Evolutionary conservation across 2,797 vertebrate genomes (phyloP), one percentile per base, ranked within the genome.

Genomic region (Lepidocolaptes lacrymiger): DNA sequence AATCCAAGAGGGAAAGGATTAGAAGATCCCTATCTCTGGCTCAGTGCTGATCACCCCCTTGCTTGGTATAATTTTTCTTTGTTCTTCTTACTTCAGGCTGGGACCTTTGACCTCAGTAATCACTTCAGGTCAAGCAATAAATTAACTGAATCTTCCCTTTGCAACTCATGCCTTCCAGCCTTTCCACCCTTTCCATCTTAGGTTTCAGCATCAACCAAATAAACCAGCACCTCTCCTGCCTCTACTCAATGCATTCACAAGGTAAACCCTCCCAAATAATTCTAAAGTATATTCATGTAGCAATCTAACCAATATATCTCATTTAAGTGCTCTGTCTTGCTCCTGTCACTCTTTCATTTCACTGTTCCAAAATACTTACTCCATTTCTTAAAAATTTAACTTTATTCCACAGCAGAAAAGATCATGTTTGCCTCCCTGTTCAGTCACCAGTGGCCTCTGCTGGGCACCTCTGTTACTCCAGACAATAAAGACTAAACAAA

Each of bases 401-500:
- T 88, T 71, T 2, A 41, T 28, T 41, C 56, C 27, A 37, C 23
- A 79, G 54, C 16, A 58, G 24, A 46, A 54, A 8, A 22, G 7
- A 37, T 2, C 12, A 16, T 1, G 0, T 30, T 48, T 72, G 15
- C 30, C 48, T 89, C 37, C 39, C 73, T 30, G 54, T n/a, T 39
- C 37, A 83, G 82, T 20, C 66, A 72, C 52, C 52, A 89, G 82
- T 92, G 91, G 90, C 97, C 93, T 78, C 97, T 97, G 79, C 94
- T 69, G 97, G 90, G 83, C 85, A 86, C 22, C 67, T 39, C n/a
- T 39, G 83, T 71, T 88, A 91, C 17, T 76, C 49, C 89, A 92
- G 28, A 54, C 24, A 73, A 28, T 6, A 67, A 75, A 72, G 0
- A 56, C 18, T 19, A 43, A 34, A 54, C 73, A 48, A 30, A 28